These are phyloP conservation scores for Camponotus floridanus DNA, from an alignment of 1,140 invertebrate species.

Conservation along the genomic window DNA sequence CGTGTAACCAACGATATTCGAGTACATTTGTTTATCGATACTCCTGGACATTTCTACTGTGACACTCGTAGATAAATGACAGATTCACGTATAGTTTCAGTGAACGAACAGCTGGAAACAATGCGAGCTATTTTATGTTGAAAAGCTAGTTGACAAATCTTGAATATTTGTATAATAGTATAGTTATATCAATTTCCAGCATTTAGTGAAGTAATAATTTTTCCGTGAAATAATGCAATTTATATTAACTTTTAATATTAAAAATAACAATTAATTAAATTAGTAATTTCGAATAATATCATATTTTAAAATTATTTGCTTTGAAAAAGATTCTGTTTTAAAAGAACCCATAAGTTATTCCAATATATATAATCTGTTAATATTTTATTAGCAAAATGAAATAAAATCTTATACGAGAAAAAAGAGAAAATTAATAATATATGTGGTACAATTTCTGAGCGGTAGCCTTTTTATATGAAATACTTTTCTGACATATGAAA, in stretches of 20 bases:
- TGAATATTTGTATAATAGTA: neutral
- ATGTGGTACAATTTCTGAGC: neutral
- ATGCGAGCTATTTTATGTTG: constrained; percentile 27
- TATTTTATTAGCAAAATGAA: neutral
- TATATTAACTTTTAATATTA: neutral
- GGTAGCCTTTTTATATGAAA: neutral
- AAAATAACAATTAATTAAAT: neutral
- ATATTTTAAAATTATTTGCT: neutral
- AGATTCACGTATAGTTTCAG: neutral
- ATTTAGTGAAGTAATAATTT: neutral
- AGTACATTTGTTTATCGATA: constrained; percentile 52
- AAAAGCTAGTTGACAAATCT: constrained; percentile 5
- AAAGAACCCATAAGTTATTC: neutral
- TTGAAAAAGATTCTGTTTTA: neutral
- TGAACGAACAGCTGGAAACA: constrained; percentile 10
- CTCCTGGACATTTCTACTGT: constrained; percentile 39
- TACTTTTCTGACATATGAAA: neutral
- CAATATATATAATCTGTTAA: neutral
- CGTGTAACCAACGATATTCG: constrained; percentile 43
- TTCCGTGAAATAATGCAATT: neutral
- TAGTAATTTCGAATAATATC: neutral
- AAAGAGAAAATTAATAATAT: neutral
- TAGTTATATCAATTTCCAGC: constrained; percentile 10
- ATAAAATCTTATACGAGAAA: neutral
- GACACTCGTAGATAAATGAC: constrained; percentile 42